Evolutionary conservation across 2,888 invertebrate species (phyloP), one percentile per base, ranked within the genome.

Genomic region (Xestia rhomboidea): DNA sequence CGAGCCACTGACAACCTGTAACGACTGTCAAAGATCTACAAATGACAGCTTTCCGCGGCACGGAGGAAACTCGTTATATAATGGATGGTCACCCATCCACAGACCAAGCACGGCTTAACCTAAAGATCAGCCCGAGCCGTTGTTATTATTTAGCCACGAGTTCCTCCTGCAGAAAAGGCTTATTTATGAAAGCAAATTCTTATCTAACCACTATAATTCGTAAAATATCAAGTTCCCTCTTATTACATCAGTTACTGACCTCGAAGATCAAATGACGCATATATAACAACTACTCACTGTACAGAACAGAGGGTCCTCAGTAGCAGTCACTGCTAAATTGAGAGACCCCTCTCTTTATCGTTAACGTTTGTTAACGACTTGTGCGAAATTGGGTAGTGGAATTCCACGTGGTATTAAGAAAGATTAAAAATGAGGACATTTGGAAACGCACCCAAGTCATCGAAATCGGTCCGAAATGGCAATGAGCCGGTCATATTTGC

Each of bases 231-330:
- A 6, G 18, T 44, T 41, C 15, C 44, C 30, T 74, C 60, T 38
- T 41, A 49, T 21, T 30, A 62, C 57, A 60, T 79, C 69, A 67
- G 79, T 30, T 62, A 27, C 2, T 79, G 84, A 79, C 84, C 83
- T 2, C 70, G 8, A 27, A 54, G 46, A 67, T 81, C 79, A 84
- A 69, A n/a, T 82, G 69, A 73, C 68, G 68, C 54, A 51, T 15
- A 1, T 15, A 41, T 41, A n/a, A 70, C 84, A 84, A 72, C 34
- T 57, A 10, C 6, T 41, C 24, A 30, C 38, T 82, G 67, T 67
- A 1, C 11, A 24, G 34, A 73, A 84, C 81, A 84, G 73, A 69
- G 62, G 49, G 62, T 15, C 8, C 66, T 57, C 62, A 34, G 51
- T 72, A 10, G 15, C 21, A 13, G 18, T 73, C 57, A 57, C 72